Conservation (phyloP, 2,888 invertebrate species). For the Mallateleia sp. region DNA sequence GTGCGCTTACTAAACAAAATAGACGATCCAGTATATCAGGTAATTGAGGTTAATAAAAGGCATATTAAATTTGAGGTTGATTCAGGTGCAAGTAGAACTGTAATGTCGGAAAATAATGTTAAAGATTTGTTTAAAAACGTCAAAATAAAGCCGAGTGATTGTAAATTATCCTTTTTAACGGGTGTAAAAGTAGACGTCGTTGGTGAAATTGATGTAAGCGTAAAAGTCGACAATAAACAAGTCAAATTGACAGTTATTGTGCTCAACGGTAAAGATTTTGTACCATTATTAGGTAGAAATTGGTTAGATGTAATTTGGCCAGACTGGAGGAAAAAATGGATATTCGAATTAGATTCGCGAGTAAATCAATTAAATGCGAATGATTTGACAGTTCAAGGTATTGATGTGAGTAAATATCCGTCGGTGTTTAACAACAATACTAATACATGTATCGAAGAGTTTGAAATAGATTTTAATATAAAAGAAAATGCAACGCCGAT, state of each 20-base stretch:
- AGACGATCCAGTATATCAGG: background rate
- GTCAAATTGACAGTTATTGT: background rate
- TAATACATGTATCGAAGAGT: constrained; percentile 23
- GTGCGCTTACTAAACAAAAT: background rate
- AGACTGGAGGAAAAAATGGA: constrained; percentile 3
- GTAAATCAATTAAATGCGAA: constrained; percentile 3
- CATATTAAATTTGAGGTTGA: background rate
- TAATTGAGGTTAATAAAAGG: background rate
- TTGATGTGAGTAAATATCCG: constrained; percentile 2
- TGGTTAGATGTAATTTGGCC: constrained; percentile 4
- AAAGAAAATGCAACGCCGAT: constrained; percentile 29
- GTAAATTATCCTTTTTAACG: constrained; percentile 13
- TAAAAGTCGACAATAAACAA: background rate
- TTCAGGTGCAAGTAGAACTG: constrained; percentile 4
- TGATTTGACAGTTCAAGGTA: constrained; percentile 10
- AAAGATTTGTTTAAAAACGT: constrained; percentile 2
- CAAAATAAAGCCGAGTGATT: constrained; percentile 1
- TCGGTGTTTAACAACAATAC: background rate
- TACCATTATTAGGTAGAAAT: constrained; percentile 11
- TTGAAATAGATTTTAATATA: constrained; percentile 19
- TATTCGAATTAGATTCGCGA: background rate
- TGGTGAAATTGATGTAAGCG: constrained; percentile 3
- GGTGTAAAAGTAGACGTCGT: background rate
- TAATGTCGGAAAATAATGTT: background rate
- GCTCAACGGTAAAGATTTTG: background rate